Conservation (phyloP, 2,113 vertebrate species). For the Hiodon alosoides region DNA sequence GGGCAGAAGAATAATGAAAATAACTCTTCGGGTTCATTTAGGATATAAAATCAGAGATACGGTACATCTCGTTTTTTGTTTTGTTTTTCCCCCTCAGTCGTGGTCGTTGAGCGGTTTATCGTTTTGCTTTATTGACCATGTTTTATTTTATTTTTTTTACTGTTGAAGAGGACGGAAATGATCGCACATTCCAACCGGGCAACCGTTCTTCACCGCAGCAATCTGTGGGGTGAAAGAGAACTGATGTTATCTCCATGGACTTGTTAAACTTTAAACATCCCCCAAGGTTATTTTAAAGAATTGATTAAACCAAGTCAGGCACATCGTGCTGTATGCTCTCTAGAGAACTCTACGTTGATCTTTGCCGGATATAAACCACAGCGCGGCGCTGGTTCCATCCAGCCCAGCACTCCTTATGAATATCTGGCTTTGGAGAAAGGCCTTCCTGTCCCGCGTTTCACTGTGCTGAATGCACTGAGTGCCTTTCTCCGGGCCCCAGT, state of each 20-base stretch:
- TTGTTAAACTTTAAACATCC: neutral
- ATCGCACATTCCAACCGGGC: slow-evolving; percentile 87
- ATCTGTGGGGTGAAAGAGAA: slow-evolving; percentile 57
- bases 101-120: slow-evolving; percentile 26
- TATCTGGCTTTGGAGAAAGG: no score
- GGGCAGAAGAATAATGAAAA: slow-evolving; percentile 50
- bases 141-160: slow-evolving; percentile 30
- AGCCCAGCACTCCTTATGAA: no score
- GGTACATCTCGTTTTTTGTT: slow-evolving; percentile 57
- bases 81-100: slow-evolving; percentile 32
- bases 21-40: slow-evolving; percentile 58
- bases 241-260: neutral
- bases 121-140: slow-evolving; percentile 43
- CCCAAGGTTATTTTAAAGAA: no score
- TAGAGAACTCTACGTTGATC: no score
- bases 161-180: slow-evolving; percentile 76
- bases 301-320: neutral
- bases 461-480: no score
- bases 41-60: slow-evolving; percentile 76
- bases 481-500: no score
- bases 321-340: neutral
- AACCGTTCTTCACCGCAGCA: slow-evolving; percentile 93
- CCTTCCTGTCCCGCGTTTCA: no score
- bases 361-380: no score
- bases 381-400: no score